Percentiles rank a stretch among this genome's conserved stretches.
Conservation (phyloP, 2,888 invertebrate genomes). For the Icerya purchasi region DNA sequence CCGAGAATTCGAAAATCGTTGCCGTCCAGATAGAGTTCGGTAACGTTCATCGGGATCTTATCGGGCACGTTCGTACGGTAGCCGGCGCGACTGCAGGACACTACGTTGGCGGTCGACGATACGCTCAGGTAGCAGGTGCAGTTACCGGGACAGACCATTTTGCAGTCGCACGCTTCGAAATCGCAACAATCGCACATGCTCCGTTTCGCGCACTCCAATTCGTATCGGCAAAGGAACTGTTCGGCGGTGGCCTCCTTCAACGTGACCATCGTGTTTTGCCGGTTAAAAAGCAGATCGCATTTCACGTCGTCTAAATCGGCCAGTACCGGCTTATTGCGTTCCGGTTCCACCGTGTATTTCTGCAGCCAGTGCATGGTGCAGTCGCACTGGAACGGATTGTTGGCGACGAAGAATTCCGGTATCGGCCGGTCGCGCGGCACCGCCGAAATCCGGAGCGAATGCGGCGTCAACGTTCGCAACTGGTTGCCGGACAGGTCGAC, state of each 20-base stretch:
- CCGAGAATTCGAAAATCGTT: slow-evolving; percentile 53
- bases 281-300: slow-evolving; percentile 57
- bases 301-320: slow-evolving; percentile 64
- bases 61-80: slow-evolving; percentile 48
- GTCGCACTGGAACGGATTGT: slow-evolving; percentile 70
- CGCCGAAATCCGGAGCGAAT: slow-evolving; percentile 50
- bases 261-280: slow-evolving; percentile 42
- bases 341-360: slow-evolving; percentile 38
- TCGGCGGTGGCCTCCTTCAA: slow-evolving; percentile 56
- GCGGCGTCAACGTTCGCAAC: slow-evolving; percentile 51
- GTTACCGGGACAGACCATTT: slow-evolving; percentile 71
- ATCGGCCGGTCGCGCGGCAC: slow-evolving; percentile 47
- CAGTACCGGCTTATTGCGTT: slow-evolving; percentile 55
- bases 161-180: slow-evolving; percentile 78
- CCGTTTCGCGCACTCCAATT: slow-evolving; percentile 56
- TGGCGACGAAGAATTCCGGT: slow-evolving; percentile 63
- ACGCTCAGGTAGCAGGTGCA: slow-evolving; percentile 78
- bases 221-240: slow-evolving; percentile 66
- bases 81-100: slow-evolving; percentile 53
- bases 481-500: slow-evolving; percentile 63
- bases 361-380: slow-evolving; percentile 82
- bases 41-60: slow-evolving; percentile 74
- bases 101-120: slow-evolving; percentile 66
- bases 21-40: slow-evolving; percentile 67
- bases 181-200: slow-evolving; percentile 66